Base-by-base conservation (phyloP, 2,113 vertebrate species). In the Melanocharis versteri region DNA sequence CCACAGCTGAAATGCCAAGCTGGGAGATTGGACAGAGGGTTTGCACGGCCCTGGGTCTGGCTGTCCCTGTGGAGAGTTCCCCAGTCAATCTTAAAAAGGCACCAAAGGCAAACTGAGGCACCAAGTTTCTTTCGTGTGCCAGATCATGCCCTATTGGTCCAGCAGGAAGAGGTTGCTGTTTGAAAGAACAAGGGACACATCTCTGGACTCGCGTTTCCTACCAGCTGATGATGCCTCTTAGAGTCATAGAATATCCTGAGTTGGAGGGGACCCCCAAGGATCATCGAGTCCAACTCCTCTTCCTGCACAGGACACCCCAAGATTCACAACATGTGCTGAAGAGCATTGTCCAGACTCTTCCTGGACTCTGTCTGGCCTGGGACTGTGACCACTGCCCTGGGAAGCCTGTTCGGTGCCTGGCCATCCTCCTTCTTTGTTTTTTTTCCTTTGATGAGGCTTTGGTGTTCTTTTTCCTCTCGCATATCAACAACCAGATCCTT, bases 91-190 rank as follows among this genome's bases (percentile, higher is more conserved):
- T 0, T 50, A 51, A 23, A 62, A 90, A 50, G 37, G 1, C 42
- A 65, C 3, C 13, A 50, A 66, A 62, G 4, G 4, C 10, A 72
- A 66, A 42, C 5, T 23, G 24, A 44, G 40, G 42, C 26, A 10
- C 6, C 2, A 4, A 37, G 3, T 23, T 68, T 80, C 19, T 72
- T 51, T 50, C 15, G 13, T 0, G 0, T 35, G 9, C 8, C 20
- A 26, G 21, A 65, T 13, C 1, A 33, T 26, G 13, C 6, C 35
- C 18, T 42, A 6, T 33, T 33, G 24, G 51, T 24, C 10, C 22
- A 50, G 5, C 6, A 57, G 27, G 22, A 81, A n/a, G 15, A 61
- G 4, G 5, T 15, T 30, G 5, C 2, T 42, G 62, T 62, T 26
- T 44, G 31, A 18, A 65, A 83, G 5, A 1, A 4, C 9, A 53